A percentile compares a stretch with the other conserved stretches of the same genome.
These are phyloP conservation scores for Hypanus sabinus DNA, from an alignment of 2,113 vertebrate species.

Conservation along the genomic window DNA sequence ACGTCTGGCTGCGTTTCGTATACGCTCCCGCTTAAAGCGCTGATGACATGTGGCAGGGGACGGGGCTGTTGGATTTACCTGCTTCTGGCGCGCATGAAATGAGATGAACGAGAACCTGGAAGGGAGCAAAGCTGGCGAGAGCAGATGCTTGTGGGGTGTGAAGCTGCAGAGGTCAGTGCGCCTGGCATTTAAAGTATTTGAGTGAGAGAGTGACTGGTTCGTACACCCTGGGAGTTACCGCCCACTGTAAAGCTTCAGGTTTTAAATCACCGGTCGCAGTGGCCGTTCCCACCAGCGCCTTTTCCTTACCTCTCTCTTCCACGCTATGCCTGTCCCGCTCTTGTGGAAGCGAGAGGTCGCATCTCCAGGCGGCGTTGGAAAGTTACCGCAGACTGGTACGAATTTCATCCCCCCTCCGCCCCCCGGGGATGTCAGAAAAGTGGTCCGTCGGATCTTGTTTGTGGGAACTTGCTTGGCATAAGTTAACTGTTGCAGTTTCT, in stretches of 20 bases:
- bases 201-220: neutral
- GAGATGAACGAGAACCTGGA: neutral
- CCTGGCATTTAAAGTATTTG: neutral
- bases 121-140: neutral
- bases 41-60: neutral
- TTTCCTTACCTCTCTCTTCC: neutral
- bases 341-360: neutral
- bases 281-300: neutral
- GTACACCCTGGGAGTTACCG: neutral
- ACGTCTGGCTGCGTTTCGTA: neutral
- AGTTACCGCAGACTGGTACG: neutral
- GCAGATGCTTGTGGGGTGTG: neutral
- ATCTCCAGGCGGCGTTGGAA: neutral
- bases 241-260: neutral
- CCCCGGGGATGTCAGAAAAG: no score
- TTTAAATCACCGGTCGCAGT: neutral
- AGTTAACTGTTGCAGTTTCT: neutral
- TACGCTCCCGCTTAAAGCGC: no score
- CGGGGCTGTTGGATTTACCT: no score
- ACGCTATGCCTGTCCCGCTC: neutral
- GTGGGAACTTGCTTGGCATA: neutral
- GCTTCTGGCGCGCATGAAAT: neutral
- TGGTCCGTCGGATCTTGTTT: neutral
- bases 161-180: constrained; percentile 1
- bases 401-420: neutral